phyloP scores from a whole-genome alignment of 2,888 invertebrate genomes.

The Trachelus iudaicus region DNA sequence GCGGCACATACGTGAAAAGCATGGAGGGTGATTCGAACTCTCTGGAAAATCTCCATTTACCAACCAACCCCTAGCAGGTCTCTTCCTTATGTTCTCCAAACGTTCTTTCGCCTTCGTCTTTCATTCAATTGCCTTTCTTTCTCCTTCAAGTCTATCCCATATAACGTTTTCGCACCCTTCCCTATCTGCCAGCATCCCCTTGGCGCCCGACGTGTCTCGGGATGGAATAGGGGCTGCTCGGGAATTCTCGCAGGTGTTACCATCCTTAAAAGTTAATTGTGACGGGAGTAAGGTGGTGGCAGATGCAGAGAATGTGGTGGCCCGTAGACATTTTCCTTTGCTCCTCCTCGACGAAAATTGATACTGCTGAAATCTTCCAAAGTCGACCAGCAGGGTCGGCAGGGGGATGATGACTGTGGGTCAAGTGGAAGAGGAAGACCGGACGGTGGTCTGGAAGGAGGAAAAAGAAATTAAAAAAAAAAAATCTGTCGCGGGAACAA shows the following conservation, averaged over 20 bases:
- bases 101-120: neutral
- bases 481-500: neutral
- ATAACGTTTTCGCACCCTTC: neutral
- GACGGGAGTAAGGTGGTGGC: slow-evolving; percentile 30
- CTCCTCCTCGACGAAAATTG: neutral
- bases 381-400: neutral
- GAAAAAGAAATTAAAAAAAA: neutral
- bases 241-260: slow-evolving; percentile 17
- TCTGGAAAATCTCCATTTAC: neutral
- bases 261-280: slow-evolving; percentile 41
- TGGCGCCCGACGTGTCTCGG: neutral
- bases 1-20: neutral
- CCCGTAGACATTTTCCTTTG: slow-evolving; percentile 27
- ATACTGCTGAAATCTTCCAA: neutral
- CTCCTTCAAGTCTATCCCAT: neutral
- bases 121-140: neutral
- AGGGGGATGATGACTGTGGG: neutral
- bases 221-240: neutral
- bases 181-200: neutral
- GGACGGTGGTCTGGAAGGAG: neutral
- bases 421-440: neutral
- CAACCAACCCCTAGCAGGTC: neutral
- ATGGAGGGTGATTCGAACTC: neutral
- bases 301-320: slow-evolving; percentile 38
- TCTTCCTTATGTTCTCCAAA: neutral